phyloP scores from a whole-genome alignment of 2,888 invertebrate genomes.

The Baccha elongata region DNA sequence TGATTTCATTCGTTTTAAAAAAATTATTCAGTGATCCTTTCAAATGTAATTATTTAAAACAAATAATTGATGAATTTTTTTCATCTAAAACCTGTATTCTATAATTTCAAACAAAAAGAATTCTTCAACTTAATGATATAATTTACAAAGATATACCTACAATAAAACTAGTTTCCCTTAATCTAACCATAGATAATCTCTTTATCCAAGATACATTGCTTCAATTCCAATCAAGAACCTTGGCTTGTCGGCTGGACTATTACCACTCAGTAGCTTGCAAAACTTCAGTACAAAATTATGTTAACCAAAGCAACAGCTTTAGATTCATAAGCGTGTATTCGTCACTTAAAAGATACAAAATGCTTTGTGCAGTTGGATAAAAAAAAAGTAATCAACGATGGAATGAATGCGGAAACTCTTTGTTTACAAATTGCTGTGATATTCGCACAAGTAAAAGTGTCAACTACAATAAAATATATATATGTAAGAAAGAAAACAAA shows the following conservation, averaged over 20 bases:
- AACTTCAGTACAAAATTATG: neutral
- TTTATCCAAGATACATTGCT: slow-evolving; percentile 56
- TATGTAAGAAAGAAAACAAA: slow-evolving; percentile 31
- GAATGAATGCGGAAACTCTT: slow-evolving; percentile 73
- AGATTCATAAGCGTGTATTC: neutral
- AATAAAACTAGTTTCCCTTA: slow-evolving; percentile 56
- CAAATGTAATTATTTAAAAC: no score
- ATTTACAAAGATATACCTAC: slow-evolving; percentile 28
- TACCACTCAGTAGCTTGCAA: neutral
- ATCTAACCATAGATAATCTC: slow-evolving; percentile 42
- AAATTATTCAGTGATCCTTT: no score
- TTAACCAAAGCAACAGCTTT: slow-evolving; percentile 16
- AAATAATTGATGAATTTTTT: slow-evolving; percentile 7
- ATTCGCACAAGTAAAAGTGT: slow-evolving; percentile 63
- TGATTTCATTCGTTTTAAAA: no score
- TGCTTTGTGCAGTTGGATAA: slow-evolving; percentile 55
- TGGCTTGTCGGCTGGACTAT: slow-evolving; percentile 39
- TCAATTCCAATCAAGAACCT: slow-evolving; percentile 68
- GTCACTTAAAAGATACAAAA: slow-evolving; percentile 22
- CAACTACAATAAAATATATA: slow-evolving; percentile 63
- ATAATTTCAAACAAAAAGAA: slow-evolving; percentile 31
- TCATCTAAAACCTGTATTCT: slow-evolving; percentile 43
- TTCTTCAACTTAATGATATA: slow-evolving; percentile 41
- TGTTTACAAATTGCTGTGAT: slow-evolving; percentile 59
- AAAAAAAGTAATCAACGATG: slow-evolving; percentile 42